Conservation (phyloP, 2,113 vertebrate genomes). For the Balaenoptera acutorostrata region DNA sequence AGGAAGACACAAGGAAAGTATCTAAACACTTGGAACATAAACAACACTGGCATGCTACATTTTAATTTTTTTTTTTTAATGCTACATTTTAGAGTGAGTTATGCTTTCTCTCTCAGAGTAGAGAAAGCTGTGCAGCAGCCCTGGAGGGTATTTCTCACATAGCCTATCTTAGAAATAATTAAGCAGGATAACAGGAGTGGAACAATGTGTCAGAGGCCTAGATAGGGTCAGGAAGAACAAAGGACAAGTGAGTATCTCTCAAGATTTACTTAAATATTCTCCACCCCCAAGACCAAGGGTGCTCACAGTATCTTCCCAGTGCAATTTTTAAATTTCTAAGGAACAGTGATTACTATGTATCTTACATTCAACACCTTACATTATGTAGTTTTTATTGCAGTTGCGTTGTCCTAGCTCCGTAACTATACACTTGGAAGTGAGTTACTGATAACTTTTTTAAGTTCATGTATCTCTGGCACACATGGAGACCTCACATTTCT, state of each 20-base stretch:
- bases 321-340: not conserved
- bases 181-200: not conserved
- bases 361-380: not conserved
- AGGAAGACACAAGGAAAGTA: not conserved
- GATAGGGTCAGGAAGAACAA: not conserved
- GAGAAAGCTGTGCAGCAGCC: not conserved
- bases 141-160: not conserved
- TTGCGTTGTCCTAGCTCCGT: not conserved
- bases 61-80: not conserved
- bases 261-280: not conserved
- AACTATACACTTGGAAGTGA: not conserved
- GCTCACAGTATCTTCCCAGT: not conserved
- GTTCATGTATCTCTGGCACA: not conserved
- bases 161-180: not conserved
- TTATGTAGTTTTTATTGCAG: not conserved
- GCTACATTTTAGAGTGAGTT: not conserved
- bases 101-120: not conserved
- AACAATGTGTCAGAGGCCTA: not conserved
- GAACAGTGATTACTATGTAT: not conserved
- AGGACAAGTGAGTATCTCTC: not conserved
- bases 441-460: not conserved
- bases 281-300: not conserved
- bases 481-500: not conserved
- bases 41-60: not conserved
- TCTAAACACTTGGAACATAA: not conserved